Base-by-base conservation (phyloP, 2,797 vertebrate species). In the Oryzias sinensis region DNA sequence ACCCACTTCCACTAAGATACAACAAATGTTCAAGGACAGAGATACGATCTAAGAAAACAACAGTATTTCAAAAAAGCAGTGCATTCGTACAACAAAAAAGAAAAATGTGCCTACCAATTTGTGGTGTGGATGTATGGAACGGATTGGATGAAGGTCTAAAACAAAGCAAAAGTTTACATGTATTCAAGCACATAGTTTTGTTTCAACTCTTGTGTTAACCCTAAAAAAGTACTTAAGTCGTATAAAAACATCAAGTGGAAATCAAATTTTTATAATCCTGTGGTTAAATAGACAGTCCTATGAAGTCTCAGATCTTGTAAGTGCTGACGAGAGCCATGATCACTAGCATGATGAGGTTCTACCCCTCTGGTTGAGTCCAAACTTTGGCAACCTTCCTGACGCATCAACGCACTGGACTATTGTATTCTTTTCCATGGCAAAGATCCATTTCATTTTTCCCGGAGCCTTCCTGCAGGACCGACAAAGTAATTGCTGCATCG, bases 401-500 rank as follows among this genome's bases (percentile, higher is more conserved):
- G 58, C 65, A 56, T 74, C 57, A 66, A 65, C 65, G 44, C 41
- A 61, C 49, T 50, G 53, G 47, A 25, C 54, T 53, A 55, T 58
- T 65, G 20, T 24, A 24, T 14, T 47, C 53, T 68, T 66, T 74
- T 79, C 75, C 5, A 46, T 46, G 18, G 49, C 70, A 75, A 82
- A 74, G 67, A 69, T 29, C 74, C 61, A 63, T 83, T 81, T 83
- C 63, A 70, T 76, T 87, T 84, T 85, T 77, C 11, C 33, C 80
- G 76, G 72, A 62, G 77, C 70, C 42, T 72, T 76, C 72, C 79
- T 62, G 18, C 67, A 80, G 79, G 72, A 72, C 27, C 11, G 42
- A 75, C 59, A 75, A 45, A 15, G 80, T 84, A 82, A 85, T 87
- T 77, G 85, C 81, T 51, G 72, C 55, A 62, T 76, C 81, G 84